Base-by-base conservation (phyloP, 2,888 invertebrate species). In the Lydus trimaculatus region DNA sequence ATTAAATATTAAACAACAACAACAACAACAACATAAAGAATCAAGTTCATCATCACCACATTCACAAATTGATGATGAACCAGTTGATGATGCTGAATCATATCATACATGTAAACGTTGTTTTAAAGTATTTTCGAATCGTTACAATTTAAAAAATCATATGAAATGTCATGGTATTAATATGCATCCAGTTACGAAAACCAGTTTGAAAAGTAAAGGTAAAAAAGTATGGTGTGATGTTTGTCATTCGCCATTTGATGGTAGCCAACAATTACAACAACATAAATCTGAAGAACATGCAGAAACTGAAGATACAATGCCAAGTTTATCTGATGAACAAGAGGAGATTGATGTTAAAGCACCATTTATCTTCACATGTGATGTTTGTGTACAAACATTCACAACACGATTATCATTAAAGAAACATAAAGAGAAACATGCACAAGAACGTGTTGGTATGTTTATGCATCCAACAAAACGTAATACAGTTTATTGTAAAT, bases 201-300 rank as follows among this genome's bases (percentile, higher is more conserved):
- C 73, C 8, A 62, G 69, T 11, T 77, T 76, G 64, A 72, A 71
- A 7, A 79, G 79, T 58, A 78, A 80, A 20, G 65, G 73, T 11
- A 81, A 79, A 66, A 82, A 81, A 59, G 89, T 88, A 74, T 87
- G 87, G 52, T 91, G 91, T 79, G 89, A 91, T 70, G 86, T 89
- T 59, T 91, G 91, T 73, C 90, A 91, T n/a, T 89, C 90, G 79
- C 87, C 79, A 15, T 89, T 89, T 71, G 86, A 88, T 0, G 89
- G 87, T 1, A 79, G 86, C 61, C 84, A 88, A 6, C 87, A 87
- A 1, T 81, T 90, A 65, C 87, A 87, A 73, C 87, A 87, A 75
- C 90, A 90, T 71, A 89, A 88, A 72, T 87, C 87, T 67, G 85
- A 88, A 58, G 87, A 87, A 66, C 81, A 81, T 56, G 39, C 31